Evolutionary conservation across 2,113 vertebrate genomes (phyloP), one percentile per base, ranked within the genome.

Genomic region (Nycticorax nycticorax): DNA sequence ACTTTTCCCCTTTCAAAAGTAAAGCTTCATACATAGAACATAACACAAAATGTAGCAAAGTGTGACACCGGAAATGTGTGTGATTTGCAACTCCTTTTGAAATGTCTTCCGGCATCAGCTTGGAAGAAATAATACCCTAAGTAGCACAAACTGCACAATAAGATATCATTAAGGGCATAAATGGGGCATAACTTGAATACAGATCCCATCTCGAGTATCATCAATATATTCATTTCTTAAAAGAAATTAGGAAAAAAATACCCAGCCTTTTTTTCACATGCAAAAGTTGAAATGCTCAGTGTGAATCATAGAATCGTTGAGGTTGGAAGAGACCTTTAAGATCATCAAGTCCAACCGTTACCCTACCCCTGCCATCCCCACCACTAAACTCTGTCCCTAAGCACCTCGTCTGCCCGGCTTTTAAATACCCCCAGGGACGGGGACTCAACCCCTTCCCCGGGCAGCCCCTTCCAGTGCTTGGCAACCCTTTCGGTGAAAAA

Each of bases 81-180:
- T 39, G 64, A 91, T 50, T 41, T 84, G 56, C 1, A 1, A 39
- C 68, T 87, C 57, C 33, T 89, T 77, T 37, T 64, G 73, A 84
- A 93, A 75, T 37, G 55, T 78, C 35, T 75, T 84, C 53, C 56
- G 92, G 45, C 13, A 82, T 23, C 33, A 55, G 3, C 69, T 75
- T 53, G 41, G 57, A 92, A 95, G 52, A 66, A 79, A 4, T 27
- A 92, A 92, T 87, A 27, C 77, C 74, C n/a, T 69, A 75, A 91
- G 62, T 1, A 57, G 57, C 56, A 85, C 35, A 91, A 89, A 67
- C 43, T 53, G 55, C 56, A 52, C 39, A 14, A 50, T 30, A 45
- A 89, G 28, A 68, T 82, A 86, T 82, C 94, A 91, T 84, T 95
- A 93, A 89, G 11, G 45, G 53, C 66, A 91, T 69, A 94, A 96